A percentile compares a stretch with the other conserved stretches of the same genome.
Evolutionary conservation across 1,140 invertebrate genomes (phyloP).

Genomic region (Zaprionus capensis): DNA sequence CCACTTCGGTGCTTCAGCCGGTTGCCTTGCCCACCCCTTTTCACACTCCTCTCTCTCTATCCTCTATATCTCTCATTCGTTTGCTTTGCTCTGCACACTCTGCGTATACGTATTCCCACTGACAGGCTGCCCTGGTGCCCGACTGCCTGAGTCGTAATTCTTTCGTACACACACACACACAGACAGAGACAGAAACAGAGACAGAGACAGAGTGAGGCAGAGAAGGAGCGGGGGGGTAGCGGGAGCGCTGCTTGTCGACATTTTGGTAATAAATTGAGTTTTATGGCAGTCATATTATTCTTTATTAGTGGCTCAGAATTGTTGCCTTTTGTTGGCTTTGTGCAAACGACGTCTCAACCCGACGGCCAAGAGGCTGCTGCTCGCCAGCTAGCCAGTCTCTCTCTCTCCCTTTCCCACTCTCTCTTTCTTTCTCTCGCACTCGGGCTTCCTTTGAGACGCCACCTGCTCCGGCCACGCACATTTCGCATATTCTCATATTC

Average conservation of each 20-base stretch:
- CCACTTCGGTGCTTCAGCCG: constrained; percentile 47
- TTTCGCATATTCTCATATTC: constrained; percentile 12
- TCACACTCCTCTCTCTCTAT: constrained; percentile 21
- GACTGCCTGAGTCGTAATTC: constrained; percentile 63
- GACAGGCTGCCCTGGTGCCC: constrained; percentile 45
- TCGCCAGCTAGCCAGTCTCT: constrained; percentile 1
- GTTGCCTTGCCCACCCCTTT: constrained; percentile 17
- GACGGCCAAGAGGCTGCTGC: constrained; percentile 20
- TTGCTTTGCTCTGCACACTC: constrained; percentile 2
- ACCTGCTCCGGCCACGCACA: constrained; percentile 32
- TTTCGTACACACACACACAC: constrained; percentile 48
- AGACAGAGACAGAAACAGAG: constrained; percentile 44
- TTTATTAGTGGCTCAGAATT: constrained; percentile 82
- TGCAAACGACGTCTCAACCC: constrained; percentile 54
- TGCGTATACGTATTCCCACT: constrained; percentile 9
- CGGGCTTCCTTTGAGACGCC: neutral
- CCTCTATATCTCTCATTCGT: neutral
- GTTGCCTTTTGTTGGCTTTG: constrained; percentile 80
- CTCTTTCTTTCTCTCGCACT: neutral
- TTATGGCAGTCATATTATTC: constrained; percentile 82
- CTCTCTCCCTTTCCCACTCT: neutral
- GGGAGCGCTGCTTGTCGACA: constrained; percentile 68
- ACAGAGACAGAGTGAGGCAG: neutral
- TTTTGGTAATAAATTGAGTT: constrained; percentile 83
- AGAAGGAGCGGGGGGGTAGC: constrained; percentile 3